Conservation (phyloP, 2,113 vertebrate species). For the Misgurnus anguillicaudatus region DNA sequence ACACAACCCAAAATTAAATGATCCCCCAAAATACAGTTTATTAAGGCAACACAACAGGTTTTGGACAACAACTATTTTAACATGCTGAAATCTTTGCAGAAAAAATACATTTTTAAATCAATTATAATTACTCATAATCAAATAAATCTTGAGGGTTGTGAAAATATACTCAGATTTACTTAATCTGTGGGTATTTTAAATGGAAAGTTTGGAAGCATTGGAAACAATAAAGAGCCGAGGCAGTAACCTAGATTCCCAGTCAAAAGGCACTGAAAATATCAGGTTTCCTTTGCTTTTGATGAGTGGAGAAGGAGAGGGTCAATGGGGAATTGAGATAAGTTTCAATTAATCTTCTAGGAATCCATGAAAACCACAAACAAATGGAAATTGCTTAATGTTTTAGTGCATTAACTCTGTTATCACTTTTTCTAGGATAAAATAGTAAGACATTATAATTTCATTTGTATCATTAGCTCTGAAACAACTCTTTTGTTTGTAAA, state of each 20-base stretch:
- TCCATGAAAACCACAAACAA: neutral
- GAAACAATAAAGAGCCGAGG: neutral
- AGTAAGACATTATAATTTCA: neutral
- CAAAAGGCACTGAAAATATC: constrained; percentile 47
- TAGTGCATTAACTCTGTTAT: neutral
- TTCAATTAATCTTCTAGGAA: constrained; percentile 53
- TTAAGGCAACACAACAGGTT: too few relatives aligned
- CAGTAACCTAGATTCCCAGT: constrained; percentile 53
- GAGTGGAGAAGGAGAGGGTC: neutral
- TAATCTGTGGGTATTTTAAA: neutral
- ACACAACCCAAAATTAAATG: too few relatives aligned
- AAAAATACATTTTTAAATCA: too few relatives aligned
- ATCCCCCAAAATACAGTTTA: too few relatives aligned
- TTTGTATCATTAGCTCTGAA: neutral
- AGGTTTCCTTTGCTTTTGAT: constrained; percentile 55
- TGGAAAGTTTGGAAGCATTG: neutral
- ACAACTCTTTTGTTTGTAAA: constrained; percentile 51
- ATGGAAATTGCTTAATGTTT: neutral
- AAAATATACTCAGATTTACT: neutral
- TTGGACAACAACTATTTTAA: too few relatives aligned
- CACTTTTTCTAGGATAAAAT: neutral
- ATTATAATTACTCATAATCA: too few relatives aligned
- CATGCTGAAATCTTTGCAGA: too few relatives aligned
- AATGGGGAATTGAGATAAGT: constrained; percentile 6
- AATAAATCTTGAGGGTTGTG: too few relatives aligned